Evolutionary conservation across 2,888 invertebrate genomes (phyloP).

Genomic region (Perizoma flavofasciatum): DNA sequence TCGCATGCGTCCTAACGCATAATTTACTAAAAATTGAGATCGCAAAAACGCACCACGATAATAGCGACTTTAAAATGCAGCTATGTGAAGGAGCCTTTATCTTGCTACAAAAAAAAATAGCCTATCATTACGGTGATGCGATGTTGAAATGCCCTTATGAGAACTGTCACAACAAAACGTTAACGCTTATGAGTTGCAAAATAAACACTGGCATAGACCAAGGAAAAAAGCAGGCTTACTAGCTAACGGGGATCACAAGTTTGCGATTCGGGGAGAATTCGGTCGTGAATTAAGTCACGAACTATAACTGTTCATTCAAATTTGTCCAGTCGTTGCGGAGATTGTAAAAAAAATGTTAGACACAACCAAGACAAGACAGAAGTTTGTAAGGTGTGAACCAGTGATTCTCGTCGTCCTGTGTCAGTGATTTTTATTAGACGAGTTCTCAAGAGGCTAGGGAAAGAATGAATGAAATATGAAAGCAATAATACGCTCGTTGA

Average conservation of each 20-base stretch:
- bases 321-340: no score
- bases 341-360: no score
- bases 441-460: conserved; percentile 39
- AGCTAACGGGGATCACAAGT: not conserved
- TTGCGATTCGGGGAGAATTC: no score
- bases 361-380: not conserved
- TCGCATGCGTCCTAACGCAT: no score
- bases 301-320: no score
- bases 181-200: conserved; percentile 34
- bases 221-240: conserved; percentile 10
- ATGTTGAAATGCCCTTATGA: conserved; percentile 34
- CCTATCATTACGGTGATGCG: conserved; percentile 24
- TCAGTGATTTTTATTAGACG: conserved; percentile 36
- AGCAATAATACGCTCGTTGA: conserved; percentile 43
- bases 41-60: no score
- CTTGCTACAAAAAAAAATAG: not conserved
- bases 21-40: no score
- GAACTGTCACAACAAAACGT: conserved; percentile 39
- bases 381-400: conserved; percentile 2
- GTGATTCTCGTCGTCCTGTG: conserved; percentile 6
- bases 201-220: conserved; percentile 25
- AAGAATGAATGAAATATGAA: conserved; percentile 44
- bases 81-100: not conserved
- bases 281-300: no score
- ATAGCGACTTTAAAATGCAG: not conserved